phyloP scores from a whole-genome alignment of 2,888 invertebrate genomes.

The Hydroisotoma schaefferi region DNA sequence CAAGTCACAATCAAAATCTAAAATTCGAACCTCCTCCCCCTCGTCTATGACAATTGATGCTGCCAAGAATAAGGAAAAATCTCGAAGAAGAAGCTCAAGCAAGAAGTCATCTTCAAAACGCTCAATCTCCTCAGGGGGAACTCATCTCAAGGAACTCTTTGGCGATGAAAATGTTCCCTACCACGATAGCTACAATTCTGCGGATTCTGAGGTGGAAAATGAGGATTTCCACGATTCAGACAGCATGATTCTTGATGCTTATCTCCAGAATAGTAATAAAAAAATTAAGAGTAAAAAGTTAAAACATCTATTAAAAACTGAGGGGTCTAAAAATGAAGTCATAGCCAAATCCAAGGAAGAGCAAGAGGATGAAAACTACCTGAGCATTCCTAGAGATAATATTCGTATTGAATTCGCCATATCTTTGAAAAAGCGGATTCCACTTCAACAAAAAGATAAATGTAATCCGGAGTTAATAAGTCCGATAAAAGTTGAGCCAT shows the following conservation, averaged over 20 bases:
- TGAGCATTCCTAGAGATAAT: slow-evolving; percentile 36
- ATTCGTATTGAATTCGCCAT: slow-evolving; percentile 34
- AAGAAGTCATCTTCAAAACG: slow-evolving; percentile 6
- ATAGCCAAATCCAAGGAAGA: slow-evolving; percentile 1
- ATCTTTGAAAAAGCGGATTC: slow-evolving; percentile 27
- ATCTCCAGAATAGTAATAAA: background rate
- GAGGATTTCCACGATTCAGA: too few relatives aligned
- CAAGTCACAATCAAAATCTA: slow-evolving; percentile 11
- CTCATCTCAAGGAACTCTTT: slow-evolving; percentile 35
- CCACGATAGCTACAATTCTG: background rate
- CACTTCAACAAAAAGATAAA: slow-evolving; percentile 11
- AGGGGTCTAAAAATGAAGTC: slow-evolving; percentile 8
- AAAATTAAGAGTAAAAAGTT: background rate
- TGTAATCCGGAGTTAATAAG: slow-evolving; percentile 18
- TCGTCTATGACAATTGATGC: slow-evolving; percentile 2
- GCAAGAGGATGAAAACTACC: slow-evolving; percentile 22
- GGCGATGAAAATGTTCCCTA: slow-evolving; percentile 34
- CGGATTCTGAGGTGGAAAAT: slow-evolving; percentile 8
- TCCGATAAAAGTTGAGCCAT: slow-evolving; percentile 32
- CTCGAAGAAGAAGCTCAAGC: slow-evolving; percentile 23
- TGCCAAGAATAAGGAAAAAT: slow-evolving; percentile 5
- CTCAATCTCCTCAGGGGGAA: slow-evolving; percentile 20
- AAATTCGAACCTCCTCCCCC: background rate
- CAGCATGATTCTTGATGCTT: too few relatives aligned
- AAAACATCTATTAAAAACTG: slow-evolving; percentile 17